These are phyloP conservation scores for Agriopis marginaria DNA, from an alignment of 2,888 invertebrate genomes.

Conservation along the genomic window DNA sequence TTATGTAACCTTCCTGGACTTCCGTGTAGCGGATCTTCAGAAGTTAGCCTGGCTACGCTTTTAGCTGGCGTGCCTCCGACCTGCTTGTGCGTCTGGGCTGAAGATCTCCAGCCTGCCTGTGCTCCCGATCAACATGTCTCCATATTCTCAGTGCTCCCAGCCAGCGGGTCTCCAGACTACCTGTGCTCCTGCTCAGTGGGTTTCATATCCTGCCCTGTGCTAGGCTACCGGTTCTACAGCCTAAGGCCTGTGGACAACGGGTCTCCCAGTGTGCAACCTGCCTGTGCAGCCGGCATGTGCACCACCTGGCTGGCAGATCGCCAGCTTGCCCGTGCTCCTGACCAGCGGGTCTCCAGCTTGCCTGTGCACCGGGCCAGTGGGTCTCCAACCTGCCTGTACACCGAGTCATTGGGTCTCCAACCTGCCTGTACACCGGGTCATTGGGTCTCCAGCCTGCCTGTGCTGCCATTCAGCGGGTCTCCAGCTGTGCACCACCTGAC, in stretches of 20 bases:
- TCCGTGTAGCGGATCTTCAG: neutral
- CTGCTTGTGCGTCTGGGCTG: neutral
- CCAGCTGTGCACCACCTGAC: neutral
- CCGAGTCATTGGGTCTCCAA: neutral
- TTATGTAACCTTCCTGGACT: too few relatives aligned
- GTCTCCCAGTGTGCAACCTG: neutral
- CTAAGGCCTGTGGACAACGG: neutral
- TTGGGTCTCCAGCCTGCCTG: neutral
- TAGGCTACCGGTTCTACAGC: too few relatives aligned
- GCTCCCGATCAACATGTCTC: neutral
- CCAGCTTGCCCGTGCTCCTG: neutral
- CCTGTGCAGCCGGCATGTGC: neutral
- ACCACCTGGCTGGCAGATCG: neutral
- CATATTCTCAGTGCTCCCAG: neutral
- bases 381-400: too few relatives aligned
- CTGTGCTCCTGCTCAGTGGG: too few relatives aligned
- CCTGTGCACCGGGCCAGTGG: neutral
- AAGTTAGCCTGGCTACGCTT: neutral
- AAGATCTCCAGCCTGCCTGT: constrained; percentile 10
- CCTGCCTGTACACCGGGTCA: neutral
- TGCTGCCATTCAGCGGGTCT: neutral
- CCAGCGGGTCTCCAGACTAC: too few relatives aligned
- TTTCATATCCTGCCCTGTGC: too few relatives aligned
- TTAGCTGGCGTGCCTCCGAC: neutral
- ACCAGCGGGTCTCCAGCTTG: neutral